Evolutionary conservation across 2,888 invertebrate genomes (phyloP), one percentile per base, ranked within the genome.

Genomic region (Erannis defoliaria): DNA sequence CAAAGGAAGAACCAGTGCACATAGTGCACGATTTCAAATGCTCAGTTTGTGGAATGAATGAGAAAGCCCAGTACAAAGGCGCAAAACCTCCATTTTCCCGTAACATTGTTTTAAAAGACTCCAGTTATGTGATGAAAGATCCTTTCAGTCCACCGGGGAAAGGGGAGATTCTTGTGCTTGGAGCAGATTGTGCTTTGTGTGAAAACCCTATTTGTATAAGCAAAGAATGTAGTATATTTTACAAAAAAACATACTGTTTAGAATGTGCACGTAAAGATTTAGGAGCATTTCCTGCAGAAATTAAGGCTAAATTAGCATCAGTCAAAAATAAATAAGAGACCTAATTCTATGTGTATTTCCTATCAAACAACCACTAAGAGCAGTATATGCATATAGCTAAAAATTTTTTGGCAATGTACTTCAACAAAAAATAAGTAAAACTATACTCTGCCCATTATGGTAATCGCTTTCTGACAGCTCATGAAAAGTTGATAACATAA

Each of bases 41-140:
- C 80, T 82, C 81, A 19, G 81, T 82, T 35, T 98, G 98, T 83
- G 85, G 89, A 26, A 84, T 97, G 76, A 83, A 90, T 69, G 97
- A 97, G 85, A 94, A 94, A 68, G 96, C 95, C 57, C 95, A 97
- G 71, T 98, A 96, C 78, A 96, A 95, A 84, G 98, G 98, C 19
- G 93, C 85, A 12, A 93, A 94, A 64, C 97, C 97, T 21, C 95
- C 96, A 2, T 97, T 97, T 82, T 94, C 95, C 1, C 94, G 95
- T 67, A 94, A 95, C 59, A 90, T 97, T 37, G 83, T 89, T 33
- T 94, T 97, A 56, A 89, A 94, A 69, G 97, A 97, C 80, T 94
- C 96, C 31, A 95, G 95, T 64, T 98, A 96, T 84, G 86, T 97
- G 0, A 96, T 97, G 94, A 96, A 96, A 77, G 98, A 98, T 88